Evolutionary conservation across 2,113 vertebrate species (phyloP), one percentile per base, ranked within the genome.

Genomic region (Tricholaema leucomelas): DNA sequence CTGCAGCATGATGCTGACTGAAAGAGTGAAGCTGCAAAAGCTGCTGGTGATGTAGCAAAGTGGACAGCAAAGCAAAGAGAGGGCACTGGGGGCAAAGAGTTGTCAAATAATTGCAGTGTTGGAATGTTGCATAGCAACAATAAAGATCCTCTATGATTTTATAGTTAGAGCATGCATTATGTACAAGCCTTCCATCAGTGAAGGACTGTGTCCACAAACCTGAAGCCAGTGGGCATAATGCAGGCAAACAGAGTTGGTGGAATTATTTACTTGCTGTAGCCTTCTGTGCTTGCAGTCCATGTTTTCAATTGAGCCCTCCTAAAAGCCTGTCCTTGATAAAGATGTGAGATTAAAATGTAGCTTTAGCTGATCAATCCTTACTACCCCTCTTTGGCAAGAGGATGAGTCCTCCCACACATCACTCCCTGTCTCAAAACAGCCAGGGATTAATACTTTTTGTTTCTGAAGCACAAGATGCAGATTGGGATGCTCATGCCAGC

Each of bases 111-210:
- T 77, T 78, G 84, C 46, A 12, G 4, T 21, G 58, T 30, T 84
- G 83, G 79, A 81, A 67, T 48, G 75, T 77, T 89, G 78, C 50
- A 2, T 71, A 93, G 91, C 91, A 95, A 83, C 66, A 69, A 11
- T 36, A 48, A 76, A 88, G 64, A 77, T 82, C 9, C 46, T 81
- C 33, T 52, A 23, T 56, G 58, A 8, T 85, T 88, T 90, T 92
- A 18, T 35, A 40, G 65, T 10, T 54, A 65, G 69, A 63, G 16
- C 16, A 59, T 91, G 71, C 55, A 35, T 46, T 73, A 36, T 16
- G 15, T 4, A 13, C 58, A 59, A 65, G 75, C 67, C 61, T 3
- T 44, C 59, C 9, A 1, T 52, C 56, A 42, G 60, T 8, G 59
- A 73, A 74, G 38, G 70, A 63, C 9, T 87, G 46, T 44, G 58